A percentile compares a stretch with the other conserved stretches of the same genome.
These are phyloP conservation scores for Tetragonisca angustula DNA, from an alignment of 2,888 invertebrate species.

Conservation along the genomic window DNA sequence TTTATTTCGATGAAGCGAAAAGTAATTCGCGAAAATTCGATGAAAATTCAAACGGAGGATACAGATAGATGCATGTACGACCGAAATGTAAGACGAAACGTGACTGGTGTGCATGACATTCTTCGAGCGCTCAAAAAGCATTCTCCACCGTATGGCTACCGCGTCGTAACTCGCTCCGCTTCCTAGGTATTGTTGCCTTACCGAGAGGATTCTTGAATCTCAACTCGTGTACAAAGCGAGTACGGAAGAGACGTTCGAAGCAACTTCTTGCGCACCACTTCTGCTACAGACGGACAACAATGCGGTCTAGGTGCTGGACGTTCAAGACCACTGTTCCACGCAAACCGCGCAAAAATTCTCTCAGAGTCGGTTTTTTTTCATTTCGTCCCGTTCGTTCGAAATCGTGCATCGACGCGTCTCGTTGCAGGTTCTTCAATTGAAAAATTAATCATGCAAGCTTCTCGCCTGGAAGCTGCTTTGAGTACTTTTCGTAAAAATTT, in stretches of 20 bases:
- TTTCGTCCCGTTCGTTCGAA: background rate
- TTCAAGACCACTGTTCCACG: conserved; percentile 39
- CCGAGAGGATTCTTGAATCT: conserved; percentile 68
- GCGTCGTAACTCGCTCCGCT: conserved; percentile 73
- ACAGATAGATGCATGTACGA: background rate
- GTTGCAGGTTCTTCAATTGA: background rate
- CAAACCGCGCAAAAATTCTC: conserved; percentile 27
- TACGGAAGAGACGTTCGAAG: conserved; percentile 54
- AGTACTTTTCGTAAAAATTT: background rate
- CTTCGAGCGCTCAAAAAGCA: conserved; percentile 63
- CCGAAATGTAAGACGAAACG: conserved; percentile 47
- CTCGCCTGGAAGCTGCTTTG: background rate
- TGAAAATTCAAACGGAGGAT: background rate
- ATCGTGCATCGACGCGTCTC: background rate
- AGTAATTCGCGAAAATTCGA: background rate
- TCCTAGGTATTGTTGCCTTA: conserved; percentile 74
- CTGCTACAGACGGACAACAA: conserved; percentile 32
- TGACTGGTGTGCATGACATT: conserved; percentile 60
- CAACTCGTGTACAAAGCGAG: conserved; percentile 44
- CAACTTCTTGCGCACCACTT: conserved; percentile 57
- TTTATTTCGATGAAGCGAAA: background rate
- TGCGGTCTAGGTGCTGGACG: conserved; percentile 23
- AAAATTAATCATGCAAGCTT: background rate
- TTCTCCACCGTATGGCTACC: conserved; percentile 63
- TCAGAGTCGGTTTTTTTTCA: background rate